Evolutionary conservation across 2,113 vertebrate genomes (phyloP).

Genomic region (Scartelaos histophorus): DNA sequence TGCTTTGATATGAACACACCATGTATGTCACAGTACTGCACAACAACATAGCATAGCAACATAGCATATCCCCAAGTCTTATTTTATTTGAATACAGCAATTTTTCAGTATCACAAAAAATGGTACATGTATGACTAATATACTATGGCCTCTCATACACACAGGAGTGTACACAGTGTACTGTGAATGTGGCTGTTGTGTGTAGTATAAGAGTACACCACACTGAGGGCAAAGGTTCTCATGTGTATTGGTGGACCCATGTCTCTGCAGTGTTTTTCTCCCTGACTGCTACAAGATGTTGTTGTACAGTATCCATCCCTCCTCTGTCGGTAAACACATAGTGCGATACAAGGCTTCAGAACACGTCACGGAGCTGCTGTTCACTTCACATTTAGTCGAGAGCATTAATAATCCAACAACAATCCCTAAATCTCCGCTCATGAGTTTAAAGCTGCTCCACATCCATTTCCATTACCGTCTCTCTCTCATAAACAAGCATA

Average conservation of each 20-base stretch:
- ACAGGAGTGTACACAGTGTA: neutral
- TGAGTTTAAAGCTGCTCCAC: neutral
- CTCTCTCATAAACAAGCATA: neutral
- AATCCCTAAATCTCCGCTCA: constrained; percentile 6
- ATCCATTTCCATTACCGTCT: neutral
- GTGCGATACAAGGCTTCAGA: constrained; percentile 2
- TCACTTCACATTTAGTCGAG: constrained; percentile 6
- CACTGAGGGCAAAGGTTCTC: neutral
- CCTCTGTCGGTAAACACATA: constrained; percentile 43
- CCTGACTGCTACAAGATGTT: neutral
- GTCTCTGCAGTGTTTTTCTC: neutral
- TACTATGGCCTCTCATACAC: too few species aligned
- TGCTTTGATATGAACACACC: too few species aligned
- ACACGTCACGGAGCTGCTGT: constrained; percentile 1
- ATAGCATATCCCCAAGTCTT: too few species aligned
- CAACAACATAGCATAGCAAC: too few species aligned
- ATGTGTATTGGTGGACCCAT: neutral
- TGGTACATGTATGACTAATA: too few species aligned
- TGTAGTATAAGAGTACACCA: neutral
- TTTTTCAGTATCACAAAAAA: too few species aligned
- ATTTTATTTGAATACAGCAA: too few species aligned
- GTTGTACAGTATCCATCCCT: constrained; percentile 33
- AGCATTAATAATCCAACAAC: constrained; percentile 37
- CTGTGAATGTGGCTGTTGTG: neutral
- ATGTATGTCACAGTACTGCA: too few species aligned